Percentiles rank a stretch among this genome's conserved stretches.
Evolutionary conservation across 2,888 invertebrate genomes (phyloP).

Genomic region (Amiota minor): DNA sequence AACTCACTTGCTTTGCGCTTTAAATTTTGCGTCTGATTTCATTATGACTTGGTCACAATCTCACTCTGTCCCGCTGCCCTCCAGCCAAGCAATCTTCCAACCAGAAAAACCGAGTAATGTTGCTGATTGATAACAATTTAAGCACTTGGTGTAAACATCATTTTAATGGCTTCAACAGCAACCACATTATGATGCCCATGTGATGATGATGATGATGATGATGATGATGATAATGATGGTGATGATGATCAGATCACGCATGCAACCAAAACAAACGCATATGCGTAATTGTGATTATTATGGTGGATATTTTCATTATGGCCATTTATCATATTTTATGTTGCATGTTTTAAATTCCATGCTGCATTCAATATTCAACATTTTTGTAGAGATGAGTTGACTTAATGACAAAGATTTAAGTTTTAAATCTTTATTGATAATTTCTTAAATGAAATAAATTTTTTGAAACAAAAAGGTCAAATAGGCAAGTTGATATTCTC

Average conservation of each 20-base stretch:
- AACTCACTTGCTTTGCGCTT: not conserved
- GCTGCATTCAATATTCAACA: too few species aligned
- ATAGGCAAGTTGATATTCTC: too few species aligned
- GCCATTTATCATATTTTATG: slow-evolving; percentile 49
- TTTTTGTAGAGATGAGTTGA: too few species aligned
- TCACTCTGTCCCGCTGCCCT: not conserved
- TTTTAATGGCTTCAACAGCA: slow-evolving; percentile 31
- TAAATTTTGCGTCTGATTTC: slow-evolving; percentile 4
- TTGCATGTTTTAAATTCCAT: slow-evolving; percentile 24
- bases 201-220: not conserved
- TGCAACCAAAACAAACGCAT: not conserved
- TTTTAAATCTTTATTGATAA: too few species aligned
- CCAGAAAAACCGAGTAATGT: slow-evolving; percentile 15
- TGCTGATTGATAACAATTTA: slow-evolving; percentile 46
- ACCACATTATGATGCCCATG: not conserved
- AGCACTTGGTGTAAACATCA: slow-evolving; percentile 37
- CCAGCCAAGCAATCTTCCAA: not conserved
- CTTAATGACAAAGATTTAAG: too few species aligned
- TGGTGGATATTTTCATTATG: slow-evolving; percentile 46
- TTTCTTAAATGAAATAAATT: too few species aligned
- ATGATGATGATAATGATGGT: not conserved
- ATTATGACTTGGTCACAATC: not conserved
- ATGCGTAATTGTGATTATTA: slow-evolving; percentile 49
- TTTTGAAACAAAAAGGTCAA: too few species aligned
- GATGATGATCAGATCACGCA: slow-evolving; percentile 1